These are phyloP conservation scores for Enteromius trimaculatus DNA, from an alignment of 2,797 vertebrate species.

Conservation along the genomic window DNA sequence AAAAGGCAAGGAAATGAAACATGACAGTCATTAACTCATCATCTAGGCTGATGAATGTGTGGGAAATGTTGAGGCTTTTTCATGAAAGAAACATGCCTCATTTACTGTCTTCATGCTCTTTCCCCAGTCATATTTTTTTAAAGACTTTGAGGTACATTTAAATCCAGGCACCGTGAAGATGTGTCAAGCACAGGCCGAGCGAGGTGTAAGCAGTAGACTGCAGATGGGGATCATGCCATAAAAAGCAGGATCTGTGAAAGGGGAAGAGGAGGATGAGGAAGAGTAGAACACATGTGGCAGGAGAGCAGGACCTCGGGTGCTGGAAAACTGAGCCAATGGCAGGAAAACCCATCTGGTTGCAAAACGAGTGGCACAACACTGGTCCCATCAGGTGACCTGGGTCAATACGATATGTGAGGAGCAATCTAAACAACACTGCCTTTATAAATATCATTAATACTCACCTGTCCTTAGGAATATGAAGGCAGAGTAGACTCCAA, in stretches of 20 bases:
- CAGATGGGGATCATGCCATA: conserved; percentile 77
- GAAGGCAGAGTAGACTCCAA: conserved; percentile 81
- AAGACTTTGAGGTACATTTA: neutral
- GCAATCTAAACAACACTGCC: neutral
- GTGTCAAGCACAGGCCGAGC: conserved; percentile 68
- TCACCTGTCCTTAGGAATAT: conserved; percentile 83
- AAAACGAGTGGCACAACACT: conserved; percentile 85
- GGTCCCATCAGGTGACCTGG: conserved; percentile 81
- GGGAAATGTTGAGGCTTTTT: neutral
- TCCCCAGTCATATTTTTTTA: neutral
- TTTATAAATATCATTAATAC: conserved; percentile 18
- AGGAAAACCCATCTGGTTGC: conserved; percentile 83
- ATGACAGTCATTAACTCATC: neutral
- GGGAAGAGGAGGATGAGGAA: conserved; percentile 81
- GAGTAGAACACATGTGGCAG: conserved; percentile 76
- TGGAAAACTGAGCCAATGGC: conserved; percentile 76
- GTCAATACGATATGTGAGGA: neutral
- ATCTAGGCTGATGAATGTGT: conserved; percentile 12
- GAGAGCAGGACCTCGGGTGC: conserved; percentile 77
- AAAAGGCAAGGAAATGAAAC: conserved; percentile 20
- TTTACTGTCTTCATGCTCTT: conserved; percentile 13
- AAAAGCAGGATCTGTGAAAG: conserved; percentile 79
- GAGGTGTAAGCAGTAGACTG: conserved; percentile 68
- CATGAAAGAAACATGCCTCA: conserved; percentile 1
- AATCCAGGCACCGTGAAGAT: neutral